Evolutionary conservation across 2,113 vertebrate species (phyloP).

Genomic region (Hippocampus zosterae): DNA sequence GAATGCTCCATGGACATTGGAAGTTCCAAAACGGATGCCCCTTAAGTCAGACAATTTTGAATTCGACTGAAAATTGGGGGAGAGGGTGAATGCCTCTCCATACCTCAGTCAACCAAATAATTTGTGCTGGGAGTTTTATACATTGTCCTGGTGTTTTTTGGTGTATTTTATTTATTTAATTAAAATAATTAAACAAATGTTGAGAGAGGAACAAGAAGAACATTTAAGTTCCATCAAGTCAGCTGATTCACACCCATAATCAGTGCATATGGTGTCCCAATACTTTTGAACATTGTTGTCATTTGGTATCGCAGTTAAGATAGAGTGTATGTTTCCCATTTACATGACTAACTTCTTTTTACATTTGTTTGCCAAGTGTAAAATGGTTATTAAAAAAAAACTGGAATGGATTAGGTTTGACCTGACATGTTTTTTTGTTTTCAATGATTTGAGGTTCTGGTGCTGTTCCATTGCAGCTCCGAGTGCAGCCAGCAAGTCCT

Average conservation of each 20-base stretch:
- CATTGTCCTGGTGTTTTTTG: no score
- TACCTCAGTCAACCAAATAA: not conserved
- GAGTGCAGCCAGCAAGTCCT: slow-evolving; percentile 37
- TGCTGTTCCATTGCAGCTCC: slow-evolving; percentile 21
- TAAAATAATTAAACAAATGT: not conserved
- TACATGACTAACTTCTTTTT: not conserved
- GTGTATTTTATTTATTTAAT: not conserved
- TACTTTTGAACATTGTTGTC: not conserved
- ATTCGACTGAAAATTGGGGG: not conserved
- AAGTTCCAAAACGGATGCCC: not conserved
- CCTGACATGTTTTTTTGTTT: not conserved
- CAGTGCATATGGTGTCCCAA: not conserved
- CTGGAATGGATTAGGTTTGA: not conserved
- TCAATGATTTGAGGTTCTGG: slow-evolving; percentile 20
- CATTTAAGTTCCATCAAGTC: not conserved
- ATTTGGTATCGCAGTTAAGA: not conserved
- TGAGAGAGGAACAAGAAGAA: not conserved
- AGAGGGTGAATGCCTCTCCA: not conserved
- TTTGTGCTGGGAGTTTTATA: not conserved
- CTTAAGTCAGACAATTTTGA: not conserved
- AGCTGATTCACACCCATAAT: not conserved
- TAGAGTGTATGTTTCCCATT: not conserved
- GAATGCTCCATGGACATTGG: not conserved
- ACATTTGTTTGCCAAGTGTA: not conserved
- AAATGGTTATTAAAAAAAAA: not conserved